Evolutionary conservation across 2,888 invertebrate genomes (phyloP), one percentile per base, ranked within the genome.

Genomic region (Odontomyia ornata): DNA sequence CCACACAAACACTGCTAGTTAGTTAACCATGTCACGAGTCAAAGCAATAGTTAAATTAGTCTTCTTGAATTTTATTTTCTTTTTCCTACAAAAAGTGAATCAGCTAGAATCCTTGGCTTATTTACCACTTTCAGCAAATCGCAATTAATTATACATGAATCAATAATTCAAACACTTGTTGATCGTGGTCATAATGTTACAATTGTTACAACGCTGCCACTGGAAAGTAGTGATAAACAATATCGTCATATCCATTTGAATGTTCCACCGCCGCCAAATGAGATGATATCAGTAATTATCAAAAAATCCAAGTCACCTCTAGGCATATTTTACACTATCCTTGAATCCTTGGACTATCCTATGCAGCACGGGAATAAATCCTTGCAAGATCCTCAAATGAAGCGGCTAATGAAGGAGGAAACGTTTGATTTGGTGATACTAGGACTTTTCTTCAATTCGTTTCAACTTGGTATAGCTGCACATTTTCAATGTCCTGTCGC

Each of bases 121-220:
- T 86, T 85, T 69, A 84, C 85, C 64, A 85, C 84, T n/a, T 82
- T 83, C 75, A 83, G 84, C 57, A 83, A 82, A 4, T 86, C 86
- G n/a, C 86, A 86, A 82, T 73, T 85, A 18, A 85, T 86, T 18
- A 82, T 86, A 0, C 83, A 85, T 46, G 84, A 85, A 84, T 82
- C 86, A 0, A 69, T 83, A 3, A 82, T 82, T 69, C 83, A 83
- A 76, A 80, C 82, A 0, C 78, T 86, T 67, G 83, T 84, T 0
- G 84, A 84, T 78, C 77, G 80, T 43, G 86, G 86, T 0, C 86
- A 86, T 78, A 83, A 86, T 80, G 82, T 86, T 0, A 86, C 86
- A 0, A 83, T 86, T 1, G 83, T 86, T 0, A 82, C 82, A 0
- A 76, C 82, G 1, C n/a, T 81, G 15, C 79, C 82, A n/a, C 83